phyloP scores from a whole-genome alignment of 2,113 vertebrate genomes.

The Corythaeola cristata region DNA sequence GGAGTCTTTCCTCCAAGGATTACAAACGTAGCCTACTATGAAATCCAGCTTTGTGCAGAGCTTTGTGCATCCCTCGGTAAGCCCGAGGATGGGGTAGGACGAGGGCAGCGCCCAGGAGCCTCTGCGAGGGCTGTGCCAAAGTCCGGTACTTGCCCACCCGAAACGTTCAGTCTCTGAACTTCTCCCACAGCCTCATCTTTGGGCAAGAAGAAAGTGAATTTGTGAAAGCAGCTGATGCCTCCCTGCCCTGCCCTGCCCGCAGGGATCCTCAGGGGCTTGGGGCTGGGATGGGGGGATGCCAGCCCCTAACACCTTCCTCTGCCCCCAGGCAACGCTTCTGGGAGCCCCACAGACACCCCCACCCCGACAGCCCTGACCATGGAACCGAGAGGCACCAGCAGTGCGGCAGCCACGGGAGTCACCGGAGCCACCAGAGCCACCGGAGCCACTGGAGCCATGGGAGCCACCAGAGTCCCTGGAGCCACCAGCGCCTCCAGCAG shows the following conservation, averaged over 20 bases:
- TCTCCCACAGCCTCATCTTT: not conserved
- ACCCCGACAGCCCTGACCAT: rapidly evolving
- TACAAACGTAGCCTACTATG: not conserved
- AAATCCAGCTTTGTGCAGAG: not conserved
- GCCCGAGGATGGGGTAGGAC: not conserved
- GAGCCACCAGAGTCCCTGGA: rapidly evolving
- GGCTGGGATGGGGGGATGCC: not conserved
- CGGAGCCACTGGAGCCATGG: too few species aligned
- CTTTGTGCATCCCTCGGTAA: not conserved
- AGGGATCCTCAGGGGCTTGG: not conserved
- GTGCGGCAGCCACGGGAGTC: not conserved
- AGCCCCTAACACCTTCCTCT: not conserved
- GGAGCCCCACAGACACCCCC: rapidly evolving
- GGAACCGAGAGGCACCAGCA: rapidly evolving
- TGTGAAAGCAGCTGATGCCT: not conserved
- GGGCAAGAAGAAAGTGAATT: not conserved
- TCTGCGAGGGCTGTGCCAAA: not conserved
- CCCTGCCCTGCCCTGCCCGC: too few species aligned
- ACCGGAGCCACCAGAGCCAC: not conserved
- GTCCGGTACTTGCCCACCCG: not conserved
- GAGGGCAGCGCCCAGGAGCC: not conserved
- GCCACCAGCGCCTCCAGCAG: not conserved
- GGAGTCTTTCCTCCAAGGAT: constrained; percentile 36
- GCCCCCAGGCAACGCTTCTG: not conserved
- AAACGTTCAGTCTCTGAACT: not conserved